Conservation (phyloP, 2,888 invertebrate species). For the Sarcophaga carnaria region DNA sequence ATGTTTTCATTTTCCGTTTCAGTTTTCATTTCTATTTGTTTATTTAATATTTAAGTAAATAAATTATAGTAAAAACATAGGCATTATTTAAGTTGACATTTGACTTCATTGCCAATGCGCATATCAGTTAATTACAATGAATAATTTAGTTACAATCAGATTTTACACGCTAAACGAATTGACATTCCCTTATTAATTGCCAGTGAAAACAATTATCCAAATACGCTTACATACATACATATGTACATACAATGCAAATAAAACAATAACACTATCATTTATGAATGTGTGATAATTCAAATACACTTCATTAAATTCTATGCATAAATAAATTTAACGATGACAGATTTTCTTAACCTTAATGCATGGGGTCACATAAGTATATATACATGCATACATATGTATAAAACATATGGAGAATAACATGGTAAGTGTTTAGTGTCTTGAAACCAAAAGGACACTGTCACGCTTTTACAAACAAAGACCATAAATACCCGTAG, state of each 20-base stretch:
- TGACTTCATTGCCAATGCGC: neutral
- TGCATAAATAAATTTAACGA: conserved; percentile 2
- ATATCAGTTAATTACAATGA: conserved; percentile 1
- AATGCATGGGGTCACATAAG: neutral
- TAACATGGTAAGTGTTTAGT: neutral
- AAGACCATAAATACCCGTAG: conserved; percentile 24
- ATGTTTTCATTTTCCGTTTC: neutral
- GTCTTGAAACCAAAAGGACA: neutral
- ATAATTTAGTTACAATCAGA: neutral
- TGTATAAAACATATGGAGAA: neutral
- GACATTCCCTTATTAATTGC: conserved; percentile 3
- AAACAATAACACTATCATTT: neutral
- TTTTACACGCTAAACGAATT: neutral
- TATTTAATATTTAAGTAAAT: neutral
- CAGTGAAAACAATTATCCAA: neutral
- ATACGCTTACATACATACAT: neutral
- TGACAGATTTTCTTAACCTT: conserved; percentile 3
- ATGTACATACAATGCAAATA: too few species aligned
- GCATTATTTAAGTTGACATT: neutral
- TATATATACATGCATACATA: neutral
- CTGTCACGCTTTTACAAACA: neutral
- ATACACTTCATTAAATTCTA: conserved; percentile 30
- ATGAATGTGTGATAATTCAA: conserved; percentile 27
- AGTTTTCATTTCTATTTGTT: neutral
- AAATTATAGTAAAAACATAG: neutral